These are phyloP conservation scores for Steinernema carpocapsae DNA, from an alignment of 2,888 invertebrate genomes.

Conservation along the genomic window DNA sequence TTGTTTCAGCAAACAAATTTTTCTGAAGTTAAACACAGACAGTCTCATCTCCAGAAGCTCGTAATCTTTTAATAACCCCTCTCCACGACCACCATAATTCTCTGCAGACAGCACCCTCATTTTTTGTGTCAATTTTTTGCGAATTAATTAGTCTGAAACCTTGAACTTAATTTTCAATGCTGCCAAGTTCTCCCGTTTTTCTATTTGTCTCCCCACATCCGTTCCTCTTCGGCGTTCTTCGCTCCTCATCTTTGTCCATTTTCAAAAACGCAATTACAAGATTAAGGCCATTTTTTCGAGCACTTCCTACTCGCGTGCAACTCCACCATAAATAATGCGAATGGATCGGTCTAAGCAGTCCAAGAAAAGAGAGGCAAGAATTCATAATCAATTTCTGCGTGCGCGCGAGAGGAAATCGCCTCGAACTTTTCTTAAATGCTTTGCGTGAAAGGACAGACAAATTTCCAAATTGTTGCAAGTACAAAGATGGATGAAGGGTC, in stretches of 20 bases:
- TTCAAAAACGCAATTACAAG: neutral
- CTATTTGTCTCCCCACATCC: neutral
- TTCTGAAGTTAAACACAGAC: too few species aligned
- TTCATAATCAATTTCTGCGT: neutral
- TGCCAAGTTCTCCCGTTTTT: too few species aligned
- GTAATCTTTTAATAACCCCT: too few species aligned
- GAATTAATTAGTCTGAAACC: too few species aligned
- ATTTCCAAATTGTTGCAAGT: neutral
- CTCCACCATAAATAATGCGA: neutral
- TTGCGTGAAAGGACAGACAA: neutral
- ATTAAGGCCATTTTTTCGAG: neutral
- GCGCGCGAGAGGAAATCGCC: neutral
- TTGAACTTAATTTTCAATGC: too few species aligned
- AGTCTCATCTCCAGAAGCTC: too few species aligned
- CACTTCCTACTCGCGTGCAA: neutral
- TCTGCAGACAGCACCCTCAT: too few species aligned
- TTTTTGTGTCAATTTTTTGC: too few species aligned
- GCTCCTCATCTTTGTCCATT: neutral
- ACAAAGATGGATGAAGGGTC: neutral
- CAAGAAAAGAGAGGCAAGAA: too few species aligned
- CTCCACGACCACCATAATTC: too few species aligned
- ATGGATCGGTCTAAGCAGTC: neutral
- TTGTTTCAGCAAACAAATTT: too few species aligned
- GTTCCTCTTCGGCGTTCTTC: neutral
- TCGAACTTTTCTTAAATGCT: too few species aligned